phyloP scores from a whole-genome alignment of 2,888 invertebrate genomes.

The Chesias legatella region DNA sequence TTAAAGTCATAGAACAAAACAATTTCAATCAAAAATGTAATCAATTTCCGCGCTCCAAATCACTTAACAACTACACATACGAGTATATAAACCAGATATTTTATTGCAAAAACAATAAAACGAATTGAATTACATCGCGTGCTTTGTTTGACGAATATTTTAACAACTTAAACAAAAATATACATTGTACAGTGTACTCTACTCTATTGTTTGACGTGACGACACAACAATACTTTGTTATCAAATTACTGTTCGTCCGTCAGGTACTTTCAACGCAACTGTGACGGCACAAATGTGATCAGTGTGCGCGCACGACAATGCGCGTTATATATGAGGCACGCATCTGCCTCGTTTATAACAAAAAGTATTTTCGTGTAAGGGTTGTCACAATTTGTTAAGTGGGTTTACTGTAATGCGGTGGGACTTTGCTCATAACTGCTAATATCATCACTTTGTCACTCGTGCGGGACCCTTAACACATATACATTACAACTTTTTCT shows the following conservation, averaged over 20 bases:
- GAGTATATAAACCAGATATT: not conserved
- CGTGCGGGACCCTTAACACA: not conserved
- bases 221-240: too few relatives aligned
- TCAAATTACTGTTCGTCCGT: too few relatives aligned
- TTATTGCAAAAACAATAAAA: not conserved
- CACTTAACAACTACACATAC: too few relatives aligned
- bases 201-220: too few relatives aligned
- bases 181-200: not conserved
- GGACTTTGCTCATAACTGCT: not conserved
- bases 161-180: not conserved
- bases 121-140: slow-evolving; percentile 5
- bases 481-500: not conserved
- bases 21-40: too few relatives aligned
- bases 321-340: slow-evolving; percentile 1
- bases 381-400: slow-evolving; percentile 6
- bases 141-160: not conserved
- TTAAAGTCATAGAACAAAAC: too few relatives aligned
- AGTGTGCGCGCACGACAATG: too few relatives aligned
- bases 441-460: slow-evolving; percentile 11
- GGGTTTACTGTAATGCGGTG: slow-evolving; percentile 1
- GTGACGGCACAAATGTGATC: too few relatives aligned
- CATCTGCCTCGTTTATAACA: slow-evolving; percentile 5
- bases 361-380: slow-evolving; percentile 2
- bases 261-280: too few relatives aligned
- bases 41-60: too few relatives aligned